Evolutionary conservation across 2,797 vertebrate species (phyloP), one percentile per base, ranked within the genome.

Genomic region (Luscinia megarhynchos): DNA sequence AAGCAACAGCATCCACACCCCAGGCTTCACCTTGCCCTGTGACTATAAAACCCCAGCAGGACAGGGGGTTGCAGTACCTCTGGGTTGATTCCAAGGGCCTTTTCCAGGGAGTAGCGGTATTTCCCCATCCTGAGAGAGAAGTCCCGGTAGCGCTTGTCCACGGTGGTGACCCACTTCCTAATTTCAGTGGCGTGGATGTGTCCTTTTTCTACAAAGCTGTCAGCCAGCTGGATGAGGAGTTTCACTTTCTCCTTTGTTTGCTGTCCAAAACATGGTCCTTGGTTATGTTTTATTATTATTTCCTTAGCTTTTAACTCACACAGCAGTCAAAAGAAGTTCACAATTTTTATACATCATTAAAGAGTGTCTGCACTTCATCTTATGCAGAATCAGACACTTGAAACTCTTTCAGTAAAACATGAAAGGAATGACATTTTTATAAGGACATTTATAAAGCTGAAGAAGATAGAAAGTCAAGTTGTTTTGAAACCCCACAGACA

Each of bases 171-270:
- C 99, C 99, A 99, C 66, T 99, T 99, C 97, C 99, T 99, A 97
- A 99, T 99, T 97, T 99, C 99, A 3, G 97, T 98, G 94, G 99
- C 99, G 0, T 99, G 99, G 69, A 98, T 98, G 32, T 99, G 99
- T 59, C 99, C 99, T 95, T 99, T 99, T 96, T 99, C 99, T 97
- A 99, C 99, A 96, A 99, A 99, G 95, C 98, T 99, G 97, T 99
- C 99, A 0, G 99, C 99, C 95, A 99, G 95, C 96, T 99, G 99
- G 97, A 99, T 99, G 95, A 99, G 98, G 90, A 99, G 98, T 96
- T 99, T 99, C 97, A 99, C 99, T 97, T 99, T 99, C 96, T 99
- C 99, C 97, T 99, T 99, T 30, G 99, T 99, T 99, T 99, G 99
- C 99, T 99, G 98, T 11, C 80, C 95, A 96, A 98, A 96, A 98